phyloP scores from a whole-genome alignment of 2,888 invertebrate species.

The Cecidostiba fungosa region DNA sequence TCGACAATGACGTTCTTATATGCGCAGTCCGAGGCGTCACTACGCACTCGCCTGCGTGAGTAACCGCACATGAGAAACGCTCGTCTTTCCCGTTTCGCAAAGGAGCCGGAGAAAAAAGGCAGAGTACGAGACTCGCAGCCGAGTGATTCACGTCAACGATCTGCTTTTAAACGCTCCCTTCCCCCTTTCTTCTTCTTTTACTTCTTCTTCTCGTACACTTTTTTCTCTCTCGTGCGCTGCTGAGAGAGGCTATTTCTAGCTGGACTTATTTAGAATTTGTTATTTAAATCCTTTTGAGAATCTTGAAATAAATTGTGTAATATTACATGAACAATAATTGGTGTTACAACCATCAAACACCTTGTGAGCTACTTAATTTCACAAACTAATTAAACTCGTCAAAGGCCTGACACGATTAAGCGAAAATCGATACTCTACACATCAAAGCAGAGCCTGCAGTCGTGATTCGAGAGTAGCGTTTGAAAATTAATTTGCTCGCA shows the following conservation, averaged over 20 bases:
- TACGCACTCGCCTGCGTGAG: slow-evolving; percentile 19
- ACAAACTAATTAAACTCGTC: background rate
- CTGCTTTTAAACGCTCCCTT: slow-evolving; percentile 2
- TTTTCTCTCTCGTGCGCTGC: background rate
- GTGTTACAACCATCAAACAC: background rate
- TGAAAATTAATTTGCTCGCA: background rate
- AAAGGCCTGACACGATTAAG: background rate
- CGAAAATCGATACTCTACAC: background rate
- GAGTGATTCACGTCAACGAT: slow-evolving; percentile 33
- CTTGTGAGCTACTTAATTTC: background rate
- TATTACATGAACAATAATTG: background rate
- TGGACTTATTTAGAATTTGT: slow-evolving; percentile 11
- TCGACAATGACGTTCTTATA: slow-evolving; percentile 50
- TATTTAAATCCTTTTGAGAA: background rate
- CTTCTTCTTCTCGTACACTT: background rate
- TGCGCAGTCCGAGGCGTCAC: background rate
- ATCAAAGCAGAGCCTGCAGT: background rate
- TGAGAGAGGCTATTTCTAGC: background rate
- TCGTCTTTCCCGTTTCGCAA: slow-evolving; percentile 37
- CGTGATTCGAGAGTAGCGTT: background rate
- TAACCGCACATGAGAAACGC: background rate
- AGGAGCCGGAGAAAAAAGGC: slow-evolving; percentile 14
- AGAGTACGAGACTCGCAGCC: background rate
- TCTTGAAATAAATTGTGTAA: background rate
- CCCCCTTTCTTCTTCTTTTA: background rate